These are phyloP conservation scores for Drosophila rubida DNA, from an alignment of 2,888 invertebrate species.

Conservation along the genomic window DNA sequence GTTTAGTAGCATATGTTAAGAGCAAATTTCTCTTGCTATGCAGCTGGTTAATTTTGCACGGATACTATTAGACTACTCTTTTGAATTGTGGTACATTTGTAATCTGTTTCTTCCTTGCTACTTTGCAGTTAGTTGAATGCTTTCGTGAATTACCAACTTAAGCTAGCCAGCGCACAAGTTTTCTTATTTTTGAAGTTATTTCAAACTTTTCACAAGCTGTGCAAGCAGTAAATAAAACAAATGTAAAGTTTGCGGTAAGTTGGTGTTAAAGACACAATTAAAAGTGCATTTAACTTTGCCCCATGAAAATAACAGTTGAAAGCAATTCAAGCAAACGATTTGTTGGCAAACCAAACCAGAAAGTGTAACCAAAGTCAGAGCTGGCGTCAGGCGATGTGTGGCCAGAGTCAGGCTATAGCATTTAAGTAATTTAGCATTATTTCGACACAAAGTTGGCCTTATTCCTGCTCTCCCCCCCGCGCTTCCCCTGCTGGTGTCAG, in stretches of 20 bases:
- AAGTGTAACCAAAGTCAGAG: conserved; percentile 23
- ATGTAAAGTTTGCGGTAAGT: background rate
- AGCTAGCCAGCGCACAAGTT: background rate
- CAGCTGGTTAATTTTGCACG: no score
- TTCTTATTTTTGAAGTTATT: background rate
- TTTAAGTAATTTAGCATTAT: conserved; percentile 58
- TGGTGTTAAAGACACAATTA: conserved; percentile 16
- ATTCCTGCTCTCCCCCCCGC: conserved; percentile 6
- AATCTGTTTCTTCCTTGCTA: no score
- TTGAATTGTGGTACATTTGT: no score
- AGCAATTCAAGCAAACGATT: conserved; percentile 33
- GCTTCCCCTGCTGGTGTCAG: conserved; percentile 30
- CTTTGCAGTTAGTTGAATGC: no score
- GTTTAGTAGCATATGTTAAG: no score
- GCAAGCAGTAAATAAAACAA: background rate
- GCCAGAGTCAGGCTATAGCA: conserved; percentile 45
- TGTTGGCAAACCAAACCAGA: conserved; percentile 34
- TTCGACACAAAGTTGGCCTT: conserved; percentile 53
- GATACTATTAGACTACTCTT: no score
- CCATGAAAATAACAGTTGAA: conserved; percentile 25
- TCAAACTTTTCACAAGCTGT: background rate
- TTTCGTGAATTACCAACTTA: no score
- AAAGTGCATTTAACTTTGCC: conserved; percentile 45
- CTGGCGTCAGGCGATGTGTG: conserved; percentile 34
- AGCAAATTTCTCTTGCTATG: no score